Evolutionary conservation across 1,140 invertebrate genomes (phyloP).

Genomic region (Mamestra configurata): DNA sequence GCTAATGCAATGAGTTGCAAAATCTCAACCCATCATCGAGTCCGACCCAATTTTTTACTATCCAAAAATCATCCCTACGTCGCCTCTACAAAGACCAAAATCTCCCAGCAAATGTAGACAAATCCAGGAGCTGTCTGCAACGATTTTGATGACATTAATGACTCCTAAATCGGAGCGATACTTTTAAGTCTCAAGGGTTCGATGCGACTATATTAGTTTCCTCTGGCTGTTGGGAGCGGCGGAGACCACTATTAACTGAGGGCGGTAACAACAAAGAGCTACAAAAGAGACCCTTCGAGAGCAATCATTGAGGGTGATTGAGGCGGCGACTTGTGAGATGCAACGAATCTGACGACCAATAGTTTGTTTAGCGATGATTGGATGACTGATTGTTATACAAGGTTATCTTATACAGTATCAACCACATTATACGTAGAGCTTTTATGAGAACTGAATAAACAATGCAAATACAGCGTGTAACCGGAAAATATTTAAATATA

Average conservation of each 20-base stretch:
- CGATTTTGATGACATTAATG: conserved; percentile 84
- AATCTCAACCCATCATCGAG: conserved; percentile 61
- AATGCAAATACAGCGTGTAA: conserved; percentile 15
- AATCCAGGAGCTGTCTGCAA: conserved; percentile 79
- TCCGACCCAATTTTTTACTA: conserved; percentile 49
- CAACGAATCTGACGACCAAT: conserved; percentile 55
- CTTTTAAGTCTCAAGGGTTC: conserved; percentile 67
- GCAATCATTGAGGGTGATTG: conserved; percentile 68
- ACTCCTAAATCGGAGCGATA: conserved; percentile 72
- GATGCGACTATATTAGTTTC: conserved; percentile 70
- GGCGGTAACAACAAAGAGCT: conserved; percentile 72
- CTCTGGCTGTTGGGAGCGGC: conserved; percentile 55
- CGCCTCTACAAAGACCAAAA: conserved; percentile 57
- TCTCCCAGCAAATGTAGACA: conserved; percentile 51
- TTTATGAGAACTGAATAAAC: conserved; percentile 19
- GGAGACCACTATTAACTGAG: conserved; percentile 63
- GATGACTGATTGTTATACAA: conserved; percentile 38
- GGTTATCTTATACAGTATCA: background rate
- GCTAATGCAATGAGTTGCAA: conserved; percentile 87
- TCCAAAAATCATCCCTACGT: conserved; percentile 57
- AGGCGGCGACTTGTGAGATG: conserved; percentile 57
- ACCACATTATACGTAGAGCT: background rate
- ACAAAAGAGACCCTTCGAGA: conserved; percentile 58
- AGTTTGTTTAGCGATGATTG: conserved; percentile 60
- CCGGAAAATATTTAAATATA: background rate